These are phyloP conservation scores for Halictus ligatus DNA, from an alignment of 2,888 invertebrate genomes.

Conservation along the genomic window DNA sequence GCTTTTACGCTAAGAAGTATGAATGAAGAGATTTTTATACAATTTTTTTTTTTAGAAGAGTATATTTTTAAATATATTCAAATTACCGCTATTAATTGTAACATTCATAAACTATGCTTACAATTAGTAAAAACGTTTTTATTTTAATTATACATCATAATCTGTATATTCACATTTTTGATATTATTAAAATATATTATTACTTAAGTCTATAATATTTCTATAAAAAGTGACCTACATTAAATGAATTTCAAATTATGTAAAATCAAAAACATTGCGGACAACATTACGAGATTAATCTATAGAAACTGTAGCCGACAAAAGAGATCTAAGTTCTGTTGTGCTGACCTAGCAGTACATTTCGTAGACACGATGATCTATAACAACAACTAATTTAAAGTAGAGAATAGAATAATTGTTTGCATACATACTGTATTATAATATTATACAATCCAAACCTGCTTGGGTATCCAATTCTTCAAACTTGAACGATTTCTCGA, in stretches of 20 bases:
- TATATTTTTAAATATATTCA: conserved; percentile 42
- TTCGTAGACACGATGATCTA: not conserved
- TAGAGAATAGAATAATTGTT: conserved; percentile 16
- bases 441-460: not conserved
- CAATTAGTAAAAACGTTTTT: conserved; percentile 5
- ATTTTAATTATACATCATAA: conserved; percentile 34
- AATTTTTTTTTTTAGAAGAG: conserved; percentile 24
- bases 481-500: conserved; percentile 5
- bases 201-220: conserved; percentile 3
- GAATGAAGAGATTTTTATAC: conserved; percentile 17
- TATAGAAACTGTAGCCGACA: not conserved
- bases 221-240: not conserved
- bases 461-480: not conserved
- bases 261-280: not conserved
- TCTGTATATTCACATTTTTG: conserved; percentile 9
- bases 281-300: not conserved
- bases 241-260: not conserved
- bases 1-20: not conserved
- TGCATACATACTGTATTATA: not conserved
- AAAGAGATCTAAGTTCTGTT: not conserved
- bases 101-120: conserved; percentile 4
- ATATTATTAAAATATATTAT: conserved; percentile 16
- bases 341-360: conserved; percentile 8
- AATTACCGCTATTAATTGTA: conserved; percentile 10
- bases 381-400: conserved; percentile 19